Percentiles rank a stretch among this genome's conserved stretches.
Conservation (phyloP, 2,113 vertebrate genomes). For the Zosterops pallidus region DNA sequence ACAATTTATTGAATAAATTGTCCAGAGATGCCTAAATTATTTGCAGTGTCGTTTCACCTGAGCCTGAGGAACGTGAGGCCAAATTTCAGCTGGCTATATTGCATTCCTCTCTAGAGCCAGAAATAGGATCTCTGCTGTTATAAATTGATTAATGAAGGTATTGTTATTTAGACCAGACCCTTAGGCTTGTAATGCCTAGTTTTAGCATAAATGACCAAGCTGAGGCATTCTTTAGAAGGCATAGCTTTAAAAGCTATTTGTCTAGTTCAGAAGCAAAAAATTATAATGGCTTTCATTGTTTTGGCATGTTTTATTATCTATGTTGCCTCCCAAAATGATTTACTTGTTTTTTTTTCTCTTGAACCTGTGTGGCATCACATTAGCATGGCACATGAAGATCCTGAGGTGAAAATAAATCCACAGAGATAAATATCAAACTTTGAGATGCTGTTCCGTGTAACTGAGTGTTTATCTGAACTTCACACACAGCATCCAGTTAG, state of each 20-base stretch:
- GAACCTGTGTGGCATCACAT: constrained; percentile 17
- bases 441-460: constrained; percentile 18
- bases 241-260: constrained; percentile 22
- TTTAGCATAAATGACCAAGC: constrained; percentile 38
- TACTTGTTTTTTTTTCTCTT: not conserved
- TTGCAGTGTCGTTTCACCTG: constrained; percentile 6
- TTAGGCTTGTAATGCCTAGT: constrained; percentile 23
- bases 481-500: constrained; percentile 38
- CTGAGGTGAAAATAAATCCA: constrained; percentile 62
- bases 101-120: constrained; percentile 28
- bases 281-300: constrained; percentile 8
- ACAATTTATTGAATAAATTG: constrained; percentile 25
- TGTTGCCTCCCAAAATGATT: not conserved
- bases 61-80: constrained; percentile 1
- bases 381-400: constrained; percentile 21
- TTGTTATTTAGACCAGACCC: constrained; percentile 49
- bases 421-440: constrained; percentile 45
- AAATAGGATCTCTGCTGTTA: constrained; percentile 35
- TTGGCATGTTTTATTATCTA: not conserved
- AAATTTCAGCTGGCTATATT: constrained; percentile 33
- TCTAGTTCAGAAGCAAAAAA: constrained; percentile 32
- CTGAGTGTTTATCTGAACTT: constrained; percentile 44
- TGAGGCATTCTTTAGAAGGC: not conserved
- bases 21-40: constrained; percentile 25
- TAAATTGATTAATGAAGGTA: constrained; percentile 48